Base-by-base conservation (phyloP, 2,113 vertebrate species). In the Pipra filicauda region DNA sequence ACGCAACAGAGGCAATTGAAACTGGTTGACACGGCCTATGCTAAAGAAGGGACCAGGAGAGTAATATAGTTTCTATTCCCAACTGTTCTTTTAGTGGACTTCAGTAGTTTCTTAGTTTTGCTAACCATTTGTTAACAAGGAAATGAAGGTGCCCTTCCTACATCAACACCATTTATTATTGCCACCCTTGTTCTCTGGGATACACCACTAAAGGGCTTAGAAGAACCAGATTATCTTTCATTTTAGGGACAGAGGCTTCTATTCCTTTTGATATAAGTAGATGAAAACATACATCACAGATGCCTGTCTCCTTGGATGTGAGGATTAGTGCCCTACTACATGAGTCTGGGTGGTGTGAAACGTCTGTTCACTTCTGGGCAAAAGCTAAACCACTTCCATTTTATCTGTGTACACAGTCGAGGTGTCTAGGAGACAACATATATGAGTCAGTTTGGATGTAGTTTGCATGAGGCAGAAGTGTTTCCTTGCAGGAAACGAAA, bases 331-430 rank as follows among this genome's bases (percentile, higher is more conserved):
- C 24, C 75, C 39, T 46, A 43, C 9, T 59, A 28, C 4, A 0
- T 24, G 28, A 88, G 9, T 30, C 37, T 66, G n/a, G 17, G 9
- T n/a, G 23, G 37, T 74, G 51, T 39, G 59, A 54, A 73, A 70
- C 8, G 37, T 46, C 49, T 20, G 14, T 59, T 75, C 43, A 17
- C 15, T 69, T 93, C 79, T 41, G 24, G 66, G 51, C 16, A 67
- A 73, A 91, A 67, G 0, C 1, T 51, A 64, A 72, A 78, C 11
- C 30, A 41, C 15, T 87, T 61, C 24, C 3, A 13, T 66, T 83
- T 85, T 24, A 55, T 33, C 39, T 4, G 1, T 8, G 11, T 27
- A 22, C 2, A 2, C 33, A 62, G 43, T 27, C 0, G 0, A 76
- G 41, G 12, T 24, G 41, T n/a, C 66, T 31, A 27, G 15, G 27